Evolutionary conservation across 2,797 vertebrate species (phyloP), one percentile per base, ranked within the genome.

Genomic region (Ceryle rudis): DNA sequence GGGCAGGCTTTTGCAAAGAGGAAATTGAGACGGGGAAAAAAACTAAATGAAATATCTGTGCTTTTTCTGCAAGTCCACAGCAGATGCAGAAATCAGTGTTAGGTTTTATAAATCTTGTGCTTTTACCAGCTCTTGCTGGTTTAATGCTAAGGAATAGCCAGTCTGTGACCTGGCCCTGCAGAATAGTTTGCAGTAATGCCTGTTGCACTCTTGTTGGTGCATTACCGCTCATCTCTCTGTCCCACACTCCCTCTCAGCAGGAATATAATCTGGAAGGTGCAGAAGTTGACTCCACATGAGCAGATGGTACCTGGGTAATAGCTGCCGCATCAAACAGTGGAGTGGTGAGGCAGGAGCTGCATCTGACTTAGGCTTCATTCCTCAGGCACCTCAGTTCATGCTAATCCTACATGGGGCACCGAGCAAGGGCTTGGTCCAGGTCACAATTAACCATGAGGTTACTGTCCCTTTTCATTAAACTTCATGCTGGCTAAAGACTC

Each of bases 401-500:
- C 37, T 39, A 39, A 0, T 21, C 70, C 57, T 72, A 4, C 19
- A 6, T 1, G 1, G 28, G 44, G 35, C 44, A 17, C 51, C 37
- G 66, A 71, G 75, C 37, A 72, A 64, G 83, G 54, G 46, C 82
- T 88, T 39, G 23, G 74, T 12, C 26, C 55, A 62, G 69, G 62
- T 42, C 86, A 61, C 1, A 4, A 23, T 67, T 62, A 69, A 29
- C 61, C 13, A 47, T 0, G 7, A 83, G 51, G 16, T 66, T 58
- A 80, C 47, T n/a, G 62, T 88, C 52, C 23, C 57, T 90, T 93
- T 52, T 41, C 7, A 6, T 88, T 93, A 79, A 39, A 71, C 64
- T 13, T 46, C 19, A 42, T 60, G 37, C 25, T 89, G 81, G 19
- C 23, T 77, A 11, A 72, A 79, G 70, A 21, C 37, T 77, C 13